phyloP scores from a whole-genome alignment of 2,797 vertebrate species.

The Parambassis ranga region DNA sequence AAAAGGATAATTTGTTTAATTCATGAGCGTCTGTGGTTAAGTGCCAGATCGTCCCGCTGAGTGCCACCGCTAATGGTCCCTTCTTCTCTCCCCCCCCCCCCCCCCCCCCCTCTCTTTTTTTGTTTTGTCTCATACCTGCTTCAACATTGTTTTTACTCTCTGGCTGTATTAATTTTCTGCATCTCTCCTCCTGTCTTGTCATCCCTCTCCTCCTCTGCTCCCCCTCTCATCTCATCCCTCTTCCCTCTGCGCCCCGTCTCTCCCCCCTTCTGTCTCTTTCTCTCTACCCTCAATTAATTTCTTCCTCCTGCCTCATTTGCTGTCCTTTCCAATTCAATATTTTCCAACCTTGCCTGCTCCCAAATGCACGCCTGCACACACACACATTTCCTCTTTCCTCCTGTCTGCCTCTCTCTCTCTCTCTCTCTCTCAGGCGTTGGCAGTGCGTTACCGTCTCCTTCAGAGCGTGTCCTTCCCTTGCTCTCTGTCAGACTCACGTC shows the following conservation, averaged over 20 bases:
- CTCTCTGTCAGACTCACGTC: constrained; percentile 67
- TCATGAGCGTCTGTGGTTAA: constrained; percentile 78
- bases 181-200: constrained; percentile 47
- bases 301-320: constrained; percentile 74
- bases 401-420: constrained; percentile 21
- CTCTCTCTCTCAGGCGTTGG: constrained; percentile 64
- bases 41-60: constrained; percentile 72
- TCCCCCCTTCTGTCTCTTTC: constrained; percentile 52
- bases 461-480: constrained; percentile 71
- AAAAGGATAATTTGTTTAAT: constrained; percentile 81
- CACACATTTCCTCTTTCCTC: constrained; percentile 1
- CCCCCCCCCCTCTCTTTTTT: constrained; percentile 31
- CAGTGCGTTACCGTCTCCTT: constrained; percentile 65
- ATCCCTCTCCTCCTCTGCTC: constrained; percentile 15
- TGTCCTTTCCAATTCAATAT: constrained; percentile 71
- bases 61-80: constrained; percentile 71
- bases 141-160: constrained; percentile 36
- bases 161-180: constrained; percentile 47
- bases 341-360: constrained; percentile 63
- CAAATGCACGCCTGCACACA: constrained; percentile 38
- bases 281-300: constrained; percentile 76
- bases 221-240: constrained; percentile 40
- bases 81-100: constrained; percentile 6
- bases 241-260: constrained; percentile 52
- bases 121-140: constrained; percentile 60